Evolutionary conservation across 2,113 vertebrate genomes (phyloP).

Genomic region (Dromiciops gliroides): DNA sequence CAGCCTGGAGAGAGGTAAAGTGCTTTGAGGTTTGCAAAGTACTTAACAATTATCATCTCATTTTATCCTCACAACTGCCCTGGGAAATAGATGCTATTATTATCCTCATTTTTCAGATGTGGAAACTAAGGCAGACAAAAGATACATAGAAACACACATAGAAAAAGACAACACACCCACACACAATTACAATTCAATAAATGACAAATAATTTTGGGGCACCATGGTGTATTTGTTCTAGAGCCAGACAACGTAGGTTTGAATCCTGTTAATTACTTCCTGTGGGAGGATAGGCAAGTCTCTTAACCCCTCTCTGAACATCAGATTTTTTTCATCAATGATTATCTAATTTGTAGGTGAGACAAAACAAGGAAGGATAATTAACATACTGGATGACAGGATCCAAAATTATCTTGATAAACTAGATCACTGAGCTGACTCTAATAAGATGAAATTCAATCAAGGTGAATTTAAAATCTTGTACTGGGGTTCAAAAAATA

Average conservation of each 20-base stretch:
- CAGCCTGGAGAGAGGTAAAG: too few species aligned
- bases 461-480: too few species aligned
- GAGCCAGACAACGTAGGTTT: not conserved
- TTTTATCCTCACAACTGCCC: too few species aligned
- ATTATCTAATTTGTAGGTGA: not conserved
- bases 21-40: not conserved
- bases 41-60: not conserved
- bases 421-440: not conserved
- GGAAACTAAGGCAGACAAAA: not conserved
- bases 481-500: too few species aligned
- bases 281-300: not conserved
- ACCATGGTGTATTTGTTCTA: not conserved
- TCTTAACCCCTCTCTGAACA: not conserved
- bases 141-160: not conserved
- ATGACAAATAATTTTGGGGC: not conserved
- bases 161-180: not conserved
- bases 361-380: not conserved
- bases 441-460: not conserved
- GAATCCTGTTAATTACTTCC: not conserved
- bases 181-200: not conserved
- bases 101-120: not conserved
- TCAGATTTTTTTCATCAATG: not conserved
- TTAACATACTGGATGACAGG: not conserved
- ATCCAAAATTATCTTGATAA: not conserved
- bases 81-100: not conserved